Base-by-base conservation (phyloP, 2,797 vertebrate genomes). In the Myoxocephalus aenaeus region DNA sequence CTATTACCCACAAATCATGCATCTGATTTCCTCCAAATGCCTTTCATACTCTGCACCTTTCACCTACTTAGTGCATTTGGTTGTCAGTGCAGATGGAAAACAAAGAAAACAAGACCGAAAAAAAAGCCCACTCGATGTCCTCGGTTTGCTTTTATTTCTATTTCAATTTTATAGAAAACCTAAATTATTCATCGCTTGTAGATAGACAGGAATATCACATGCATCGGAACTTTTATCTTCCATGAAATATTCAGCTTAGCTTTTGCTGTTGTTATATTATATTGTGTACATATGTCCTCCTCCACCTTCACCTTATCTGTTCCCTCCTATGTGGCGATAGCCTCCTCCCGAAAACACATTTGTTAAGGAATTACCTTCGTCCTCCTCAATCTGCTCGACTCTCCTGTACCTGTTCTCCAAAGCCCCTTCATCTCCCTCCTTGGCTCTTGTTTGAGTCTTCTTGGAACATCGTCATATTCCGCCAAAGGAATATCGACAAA, bases 191-290 rank as follows among this genome's bases (percentile, higher is more conserved):
- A 81, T 73, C 50, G 14, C 15, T 27, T 20, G 62, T 81, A 51
- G 78, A 79, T 82, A 70, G 65, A 86, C 57, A 68, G 81, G 75
- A 87, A 85, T 85, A 80, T 79, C 59, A 75, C 72, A 80, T 46
- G 66, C 81, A 54, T 6, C 25, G 1, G 1, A 58, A 27, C 36
- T 70, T 79, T 77, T 29, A 75, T 82, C 78, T 46, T 57, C 11
- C 20, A 75, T 81, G 2, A 82, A 82, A 80, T 67, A 83, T 82
- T 86, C 46, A 86, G 56, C 79, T 59, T 48, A 44, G 73, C 50
- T 46, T 36, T 54, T 44, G 1, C 46, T 67, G 54, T 59, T 62
- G 40, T 65, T 27, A 20, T 48, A 7, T 79, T 63, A 61, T 44
- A 25, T 78, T 68, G 46, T 17, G 4, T 46, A 25, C 56, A 65